phyloP scores from a whole-genome alignment of 2,888 invertebrate genomes.

The Rhodophaea formosa region DNA sequence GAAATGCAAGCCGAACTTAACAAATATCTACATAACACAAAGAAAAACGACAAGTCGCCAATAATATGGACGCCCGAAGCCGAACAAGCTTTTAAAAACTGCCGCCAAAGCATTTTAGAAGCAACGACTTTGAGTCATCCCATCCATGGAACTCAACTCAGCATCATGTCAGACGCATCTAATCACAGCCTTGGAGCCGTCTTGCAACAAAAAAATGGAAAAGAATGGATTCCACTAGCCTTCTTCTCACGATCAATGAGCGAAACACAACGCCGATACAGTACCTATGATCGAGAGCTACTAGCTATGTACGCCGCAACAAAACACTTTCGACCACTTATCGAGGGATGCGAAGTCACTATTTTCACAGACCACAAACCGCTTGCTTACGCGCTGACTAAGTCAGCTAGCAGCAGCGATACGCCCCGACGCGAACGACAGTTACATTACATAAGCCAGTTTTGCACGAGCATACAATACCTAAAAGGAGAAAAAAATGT shows the following conservation, averaged over 20 bases:
- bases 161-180: constrained; percentile 29
- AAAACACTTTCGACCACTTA: constrained; percentile 23
- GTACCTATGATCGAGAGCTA: constrained; percentile 30
- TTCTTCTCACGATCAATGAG: constrained; percentile 29
- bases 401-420: constrained; percentile 21
- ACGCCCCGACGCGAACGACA: constrained; percentile 28
- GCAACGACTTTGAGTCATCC: constrained; percentile 22
- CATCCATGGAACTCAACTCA: constrained; percentile 11
- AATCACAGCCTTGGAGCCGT: constrained; percentile 27
- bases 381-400: constrained; percentile 21
- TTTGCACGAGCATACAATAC: constrained; percentile 25
- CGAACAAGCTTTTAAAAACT: constrained; percentile 25
- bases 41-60: constrained; percentile 28
- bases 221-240: constrained; percentile 27
- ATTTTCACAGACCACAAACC: constrained; percentile 30
- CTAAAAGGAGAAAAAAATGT: constrained; percentile 24
- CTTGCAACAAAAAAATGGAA: constrained; percentile 23
- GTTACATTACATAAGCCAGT: constrained; percentile 29
- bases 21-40: constrained; percentile 26
- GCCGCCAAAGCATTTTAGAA: constrained; percentile 23
- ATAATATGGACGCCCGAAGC: constrained; percentile 24
- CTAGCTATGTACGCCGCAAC: constrained; percentile 30
- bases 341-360: constrained; percentile 25
- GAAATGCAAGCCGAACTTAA: constrained; percentile 23
- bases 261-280: constrained; percentile 25